These are phyloP conservation scores for Parelbella ahira DNA, from an alignment of 2,888 invertebrate genomes.

Conservation along the genomic window DNA sequence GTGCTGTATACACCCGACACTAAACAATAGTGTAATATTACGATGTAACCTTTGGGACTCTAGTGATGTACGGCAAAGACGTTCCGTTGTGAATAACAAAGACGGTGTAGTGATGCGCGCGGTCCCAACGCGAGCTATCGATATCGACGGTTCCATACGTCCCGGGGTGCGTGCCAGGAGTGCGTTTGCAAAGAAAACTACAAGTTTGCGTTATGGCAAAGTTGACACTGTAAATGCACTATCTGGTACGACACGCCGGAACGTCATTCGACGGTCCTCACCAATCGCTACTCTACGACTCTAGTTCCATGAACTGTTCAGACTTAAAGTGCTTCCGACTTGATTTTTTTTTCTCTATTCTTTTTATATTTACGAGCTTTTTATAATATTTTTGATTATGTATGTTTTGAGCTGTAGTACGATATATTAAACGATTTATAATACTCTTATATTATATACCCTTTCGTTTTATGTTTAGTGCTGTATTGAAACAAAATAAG, in stretches of 20 bases:
- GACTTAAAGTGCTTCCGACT: conserved; percentile 60
- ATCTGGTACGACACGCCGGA: conserved; percentile 99
- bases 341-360: conserved; percentile 22
- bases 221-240: conserved; percentile 98
- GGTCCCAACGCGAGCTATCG: conserved; percentile 43
- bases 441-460: no score
- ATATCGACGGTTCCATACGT: conserved; percentile 71
- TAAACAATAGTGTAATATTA: conserved; percentile 24
- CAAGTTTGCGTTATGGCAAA: conserved; percentile 74
- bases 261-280: conserved; percentile 74
- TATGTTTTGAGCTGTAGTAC: conserved; percentile 29
- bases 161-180: conserved; percentile 98
- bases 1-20: conserved; percentile 27
- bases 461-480: no score
- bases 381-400: conserved; percentile 32
- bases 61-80: conserved; percentile 61
- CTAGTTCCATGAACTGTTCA: conserved; percentile 46
- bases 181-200: conserved; percentile 93
- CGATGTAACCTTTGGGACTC: conserved; percentile 17
- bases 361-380: conserved; percentile 25
- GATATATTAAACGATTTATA: conserved; percentile 27
- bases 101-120: conserved; percentile 61
- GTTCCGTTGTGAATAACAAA: conserved; percentile 52
- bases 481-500: no score
- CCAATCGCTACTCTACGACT: conserved; percentile 44